Base-by-base conservation (phyloP, 2,888 invertebrate species). In the Zhuqinia jingwanae region DNA sequence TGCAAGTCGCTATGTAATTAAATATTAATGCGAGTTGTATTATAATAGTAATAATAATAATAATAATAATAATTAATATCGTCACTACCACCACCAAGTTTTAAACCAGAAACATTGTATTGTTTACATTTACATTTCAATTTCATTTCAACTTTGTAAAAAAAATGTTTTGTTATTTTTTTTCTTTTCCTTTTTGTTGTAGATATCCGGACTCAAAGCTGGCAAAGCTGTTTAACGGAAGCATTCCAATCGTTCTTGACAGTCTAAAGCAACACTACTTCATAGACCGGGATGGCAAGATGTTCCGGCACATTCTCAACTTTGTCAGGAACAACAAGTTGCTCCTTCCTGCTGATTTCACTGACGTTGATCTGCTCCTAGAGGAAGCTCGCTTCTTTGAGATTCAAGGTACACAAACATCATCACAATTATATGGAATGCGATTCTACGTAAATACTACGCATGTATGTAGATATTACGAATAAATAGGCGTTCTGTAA, bases 231-330 rank as follows among this genome's bases (percentile, higher is more conserved):
- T 99, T 99, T 93, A 98, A 97, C 92, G 99, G 99, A 47, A 96
- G 95, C 91, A 97, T 98, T 91, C 98, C 99, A 2, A 98, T 99
- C 90, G 98, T 99, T 17, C 93, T 99, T 92, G 99, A 99, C 92
- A 97, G 97, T 3, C 93, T 99, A 90, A 99, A 99, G 93, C 99
- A 99, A 92, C 98, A 99, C 92, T 99, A 99, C 93, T 99, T 99
- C 94, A 98, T 99, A 91, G 99, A 99, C 93, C 95, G 99, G 73
- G 99, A 99, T 92, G 99, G 99, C 2, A 97, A 96, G 90, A 97
- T 98, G 96, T 99, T 99, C 93, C 95, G 99, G 25, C 98, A 99
- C 93, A 97, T 99, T 92, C 94, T 99, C 89, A 99, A 99, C 94
- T 99, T 97, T 93, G 95, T 99, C 94, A 95, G 99, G 91, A 97